Base-by-base conservation (phyloP, 2,797 vertebrate species). In the Sebastes ruberrimus region DNA sequence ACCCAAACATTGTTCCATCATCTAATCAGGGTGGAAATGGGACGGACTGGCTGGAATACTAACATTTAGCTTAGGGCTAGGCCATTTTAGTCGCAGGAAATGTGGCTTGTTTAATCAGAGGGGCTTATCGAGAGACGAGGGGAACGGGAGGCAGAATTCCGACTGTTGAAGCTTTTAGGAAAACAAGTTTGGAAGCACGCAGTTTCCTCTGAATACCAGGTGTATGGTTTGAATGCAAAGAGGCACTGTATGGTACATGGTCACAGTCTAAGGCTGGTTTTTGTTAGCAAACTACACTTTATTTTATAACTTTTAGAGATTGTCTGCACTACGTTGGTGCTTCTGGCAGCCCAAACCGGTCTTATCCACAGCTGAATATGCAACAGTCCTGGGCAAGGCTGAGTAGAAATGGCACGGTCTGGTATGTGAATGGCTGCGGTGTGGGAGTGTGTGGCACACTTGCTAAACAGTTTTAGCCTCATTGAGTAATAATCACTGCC, bases 1-100 rank as follows among this genome's bases (percentile, higher is more conserved):
- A 88, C 75, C 87, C 85, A 92, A 93, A 93, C 93, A 92, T 88
- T 92, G 91, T 90, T 86, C 88, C 83, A 83, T 88, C 76, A 66
- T 91, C 88, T 88, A 90, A 93, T 94, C 86, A 89, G 88, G 74
- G 68, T 89, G 90, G 90, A 93, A 91, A 84, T 84, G 70, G 85
- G 86, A 86, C 2, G 53, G 84, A 75, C 78, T 16, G 81, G 71
- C 81, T 87, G 84, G 88, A 91, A 94, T 92, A 88, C 87, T 86
- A 89, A 93, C 86, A 90, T 93, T 91, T 83, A 93, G 91, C 88
- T 89, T 56, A 85, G 27, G 80, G 87, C 78, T 65, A 27, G 78
- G 46, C 32, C 76, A 46, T 87, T 90, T 92, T 60, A 88, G 75
- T 78, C 7, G 57, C 85, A 90, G 86, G 86, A 89, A 89, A 89